phyloP scores from a whole-genome alignment of 1,140 invertebrate species.

The Zaprionus ornatus region DNA sequence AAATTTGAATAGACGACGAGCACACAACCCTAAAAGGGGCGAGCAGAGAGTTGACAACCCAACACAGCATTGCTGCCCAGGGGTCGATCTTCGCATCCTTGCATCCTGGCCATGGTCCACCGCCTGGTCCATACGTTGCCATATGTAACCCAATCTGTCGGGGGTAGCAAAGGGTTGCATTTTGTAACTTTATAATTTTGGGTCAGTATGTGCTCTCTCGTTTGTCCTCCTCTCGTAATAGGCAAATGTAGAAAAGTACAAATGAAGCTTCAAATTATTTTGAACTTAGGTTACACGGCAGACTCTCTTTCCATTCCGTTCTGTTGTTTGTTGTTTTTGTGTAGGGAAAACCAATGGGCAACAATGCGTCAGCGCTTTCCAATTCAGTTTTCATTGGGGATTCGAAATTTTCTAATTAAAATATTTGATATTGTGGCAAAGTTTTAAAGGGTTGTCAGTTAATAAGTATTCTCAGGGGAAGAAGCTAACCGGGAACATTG shows the following conservation, averaged over 20 bases:
- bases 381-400: background rate
- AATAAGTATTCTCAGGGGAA: background rate
- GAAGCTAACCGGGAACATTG: background rate
- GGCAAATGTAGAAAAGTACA: conserved; percentile 38
- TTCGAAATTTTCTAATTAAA: conserved; percentile 43
- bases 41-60: conserved; percentile 48
- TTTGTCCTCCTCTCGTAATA: conserved; percentile 21
- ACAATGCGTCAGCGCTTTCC: background rate
- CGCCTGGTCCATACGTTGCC: conserved; percentile 20
- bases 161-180: conserved; percentile 69
- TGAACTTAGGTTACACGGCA: conserved; percentile 33
- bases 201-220: conserved; percentile 55
- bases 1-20: conserved; percentile 56
- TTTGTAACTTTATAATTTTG: conserved; percentile 79
- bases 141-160: conserved; percentile 59
- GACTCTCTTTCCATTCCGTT: conserved; percentile 12
- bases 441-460: conserved; percentile 6
- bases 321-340: conserved; percentile 13
- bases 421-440: conserved; percentile 38
- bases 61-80: conserved; percentile 37
- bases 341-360: background rate
- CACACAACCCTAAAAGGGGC: conserved; percentile 53
- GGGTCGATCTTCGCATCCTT: conserved; percentile 48
- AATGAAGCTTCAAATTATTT: conserved; percentile 71
- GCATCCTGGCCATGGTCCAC: conserved; percentile 28